These are phyloP conservation scores for Anagyrus pseudococci DNA, from an alignment of 2,888 invertebrate species.

Conservation along the genomic window DNA sequence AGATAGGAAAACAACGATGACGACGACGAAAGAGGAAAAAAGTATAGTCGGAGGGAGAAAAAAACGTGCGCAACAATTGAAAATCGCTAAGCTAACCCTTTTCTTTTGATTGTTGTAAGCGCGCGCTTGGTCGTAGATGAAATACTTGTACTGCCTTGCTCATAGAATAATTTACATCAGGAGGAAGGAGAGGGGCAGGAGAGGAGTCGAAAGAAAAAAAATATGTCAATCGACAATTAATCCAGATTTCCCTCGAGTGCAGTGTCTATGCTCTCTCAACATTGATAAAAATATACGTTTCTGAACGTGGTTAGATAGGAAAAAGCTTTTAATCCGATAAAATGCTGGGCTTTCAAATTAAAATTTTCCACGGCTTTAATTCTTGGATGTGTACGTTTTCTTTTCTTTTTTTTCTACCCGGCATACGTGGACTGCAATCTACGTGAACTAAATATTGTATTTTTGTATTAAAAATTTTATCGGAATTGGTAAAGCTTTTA, in stretches of 20 bases:
- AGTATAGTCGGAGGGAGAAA: too few relatives aligned
- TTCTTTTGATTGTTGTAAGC: background rate
- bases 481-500: too few relatives aligned
- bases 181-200: too few relatives aligned
- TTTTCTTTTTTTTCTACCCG: too few relatives aligned
- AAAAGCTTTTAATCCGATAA: background rate
- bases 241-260: constrained; percentile 27
- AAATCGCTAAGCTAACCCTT: background rate
- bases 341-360: background rate
- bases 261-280: background rate
- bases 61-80: background rate
- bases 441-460: too few relatives aligned
- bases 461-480: too few relatives aligned
- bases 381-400: background rate
- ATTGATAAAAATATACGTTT: background rate
- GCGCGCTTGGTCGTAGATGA: background rate
- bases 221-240: constrained; percentile 24
- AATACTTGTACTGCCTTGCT: background rate
- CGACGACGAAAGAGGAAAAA: background rate
- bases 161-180: constrained; percentile 4
- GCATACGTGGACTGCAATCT: too few relatives aligned
- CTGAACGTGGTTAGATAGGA: background rate
- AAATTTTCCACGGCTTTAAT: background rate
- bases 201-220: too few relatives aligned
- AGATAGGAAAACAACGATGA: background rate